Conservation (phyloP, 1,140 invertebrate genomes). For the Archegozetes longisetosus region DNA sequence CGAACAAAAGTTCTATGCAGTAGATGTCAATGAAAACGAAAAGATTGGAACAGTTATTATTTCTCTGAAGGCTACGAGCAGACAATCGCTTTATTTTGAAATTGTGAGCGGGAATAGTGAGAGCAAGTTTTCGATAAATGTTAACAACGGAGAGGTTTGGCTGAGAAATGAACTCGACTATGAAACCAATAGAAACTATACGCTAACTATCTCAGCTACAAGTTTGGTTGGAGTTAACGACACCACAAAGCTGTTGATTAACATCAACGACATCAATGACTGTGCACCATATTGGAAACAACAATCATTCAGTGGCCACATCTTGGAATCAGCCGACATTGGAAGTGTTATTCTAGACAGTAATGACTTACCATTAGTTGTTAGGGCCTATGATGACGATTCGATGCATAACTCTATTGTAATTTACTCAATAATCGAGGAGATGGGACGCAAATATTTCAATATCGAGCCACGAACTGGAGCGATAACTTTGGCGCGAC, state of each 20-base stretch:
- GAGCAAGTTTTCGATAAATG: slow-evolving; percentile 60
- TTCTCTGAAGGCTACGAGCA: slow-evolving; percentile 55
- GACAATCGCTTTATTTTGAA: slow-evolving; percentile 61
- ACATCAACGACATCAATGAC: slow-evolving; percentile 46
- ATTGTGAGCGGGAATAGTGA: slow-evolving; percentile 57
- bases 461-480: slow-evolving; percentile 69
- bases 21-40: slow-evolving; percentile 70
- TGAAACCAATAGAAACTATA: slow-evolving; percentile 56
- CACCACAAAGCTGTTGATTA: slow-evolving; percentile 28
- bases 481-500: slow-evolving; percentile 22
- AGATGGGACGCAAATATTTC: slow-evolving; percentile 50
- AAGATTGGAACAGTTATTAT: slow-evolving; percentile 56
- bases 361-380: slow-evolving; percentile 46
- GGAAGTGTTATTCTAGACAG: slow-evolving; percentile 52
- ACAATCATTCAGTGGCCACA: slow-evolving; percentile 45
- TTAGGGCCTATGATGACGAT: slow-evolving; percentile 58
- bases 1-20: slow-evolving; percentile 41
- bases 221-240: slow-evolving; percentile 52
- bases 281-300: slow-evolving; percentile 61
- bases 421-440: slow-evolving; percentile 67
- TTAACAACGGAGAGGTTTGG: slow-evolving; percentile 53
- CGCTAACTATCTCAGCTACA: slow-evolving; percentile 61
- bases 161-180: slow-evolving; percentile 59
- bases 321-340: slow-evolving; percentile 50
- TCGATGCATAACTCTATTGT: slow-evolving; percentile 62